Percentiles rank a stretch among this genome's conserved stretches.
Evolutionary conservation across 2,113 vertebrate species (phyloP).

Genomic region (Protobothrops flavoviridis): DNA sequence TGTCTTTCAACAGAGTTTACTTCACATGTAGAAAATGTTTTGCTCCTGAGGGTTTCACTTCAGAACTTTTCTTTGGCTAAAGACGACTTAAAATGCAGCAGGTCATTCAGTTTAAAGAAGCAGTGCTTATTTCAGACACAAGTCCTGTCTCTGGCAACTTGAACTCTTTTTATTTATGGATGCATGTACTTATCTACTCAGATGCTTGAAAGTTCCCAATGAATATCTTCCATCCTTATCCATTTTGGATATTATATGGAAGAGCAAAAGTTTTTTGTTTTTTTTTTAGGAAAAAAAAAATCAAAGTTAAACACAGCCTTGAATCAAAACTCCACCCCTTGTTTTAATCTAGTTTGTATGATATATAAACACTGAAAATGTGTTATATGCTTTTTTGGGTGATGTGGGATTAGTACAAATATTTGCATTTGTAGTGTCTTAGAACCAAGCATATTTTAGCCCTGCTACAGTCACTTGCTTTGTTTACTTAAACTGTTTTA

Average conservation of each 20-base stretch:
- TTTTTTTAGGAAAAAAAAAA: not conserved
- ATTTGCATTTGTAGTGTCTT: constrained; percentile 46
- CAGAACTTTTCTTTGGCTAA: constrained; percentile 79
- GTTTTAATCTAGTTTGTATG: not conserved
- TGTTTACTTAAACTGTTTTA: constrained; percentile 59
- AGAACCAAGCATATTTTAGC: constrained; percentile 35
- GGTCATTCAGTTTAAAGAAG: constrained; percentile 77
- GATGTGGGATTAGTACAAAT: constrained; percentile 34
- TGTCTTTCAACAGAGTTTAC: constrained; percentile 82
- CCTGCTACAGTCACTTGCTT: constrained; percentile 46
- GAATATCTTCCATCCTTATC: constrained; percentile 27
- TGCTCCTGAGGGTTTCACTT: constrained; percentile 80
- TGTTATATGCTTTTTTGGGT: constrained; percentile 33
- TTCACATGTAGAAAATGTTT: constrained; percentile 83
- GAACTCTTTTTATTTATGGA: constrained; percentile 21
- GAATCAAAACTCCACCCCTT: not conserved
- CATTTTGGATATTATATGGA: constrained; percentile 19
- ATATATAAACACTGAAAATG: constrained; percentile 1
- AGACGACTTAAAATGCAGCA: constrained; percentile 67
- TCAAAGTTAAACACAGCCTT: constrained; percentile 20
- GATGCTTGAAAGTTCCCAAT: constrained; percentile 53
- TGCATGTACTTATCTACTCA: not conserved
- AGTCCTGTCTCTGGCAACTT: constrained; percentile 33
- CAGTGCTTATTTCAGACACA: constrained; percentile 61
- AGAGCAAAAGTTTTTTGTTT: not conserved